Evolutionary conservation across 2,797 vertebrate genomes (phyloP).

Genomic region (Crotalus adamanteus): DNA sequence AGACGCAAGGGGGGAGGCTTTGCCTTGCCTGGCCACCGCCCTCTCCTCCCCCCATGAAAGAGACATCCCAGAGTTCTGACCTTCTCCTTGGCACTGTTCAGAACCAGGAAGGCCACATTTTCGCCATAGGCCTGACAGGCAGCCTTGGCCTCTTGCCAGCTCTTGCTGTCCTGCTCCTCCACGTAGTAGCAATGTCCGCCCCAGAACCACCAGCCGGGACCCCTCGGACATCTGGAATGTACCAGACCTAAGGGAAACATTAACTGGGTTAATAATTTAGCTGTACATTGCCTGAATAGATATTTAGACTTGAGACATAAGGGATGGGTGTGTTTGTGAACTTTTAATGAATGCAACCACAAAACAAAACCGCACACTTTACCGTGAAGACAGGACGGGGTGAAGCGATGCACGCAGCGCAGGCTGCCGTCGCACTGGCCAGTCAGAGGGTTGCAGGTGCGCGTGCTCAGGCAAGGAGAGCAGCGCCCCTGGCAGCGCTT

Average conservation of each 20-base stretch:
- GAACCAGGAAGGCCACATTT: neutral
- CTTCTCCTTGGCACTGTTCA: constrained; percentile 30
- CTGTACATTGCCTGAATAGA: neutral
- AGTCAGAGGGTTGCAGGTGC: constrained; percentile 11
- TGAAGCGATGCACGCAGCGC: constrained; percentile 3
- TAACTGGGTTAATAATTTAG: neutral
- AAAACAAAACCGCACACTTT: neutral
- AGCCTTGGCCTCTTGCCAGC: constrained; percentile 7
- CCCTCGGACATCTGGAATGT: constrained; percentile 3
- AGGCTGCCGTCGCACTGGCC: constrained; percentile 20
- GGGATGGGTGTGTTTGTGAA: neutral
- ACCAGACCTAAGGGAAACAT: constrained; percentile 23
- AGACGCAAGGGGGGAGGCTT: too few species aligned
- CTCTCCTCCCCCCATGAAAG: neutral
- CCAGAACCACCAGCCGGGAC: constrained; percentile 44
- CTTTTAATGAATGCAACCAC: neutral
- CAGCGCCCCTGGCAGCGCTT: neutral
- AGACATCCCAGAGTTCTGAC: neutral
- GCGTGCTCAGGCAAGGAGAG: constrained; percentile 1
- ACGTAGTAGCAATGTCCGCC: constrained; percentile 33
- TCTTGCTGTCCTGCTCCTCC: constrained; percentile 4
- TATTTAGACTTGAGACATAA: too few species aligned
- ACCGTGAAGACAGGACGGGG: constrained; percentile 23
- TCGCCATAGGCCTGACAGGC: constrained; percentile 6
- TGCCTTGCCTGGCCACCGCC: neutral